Base-by-base conservation (phyloP, 2,797 vertebrate species). In the Meriones psammophilus region DNA sequence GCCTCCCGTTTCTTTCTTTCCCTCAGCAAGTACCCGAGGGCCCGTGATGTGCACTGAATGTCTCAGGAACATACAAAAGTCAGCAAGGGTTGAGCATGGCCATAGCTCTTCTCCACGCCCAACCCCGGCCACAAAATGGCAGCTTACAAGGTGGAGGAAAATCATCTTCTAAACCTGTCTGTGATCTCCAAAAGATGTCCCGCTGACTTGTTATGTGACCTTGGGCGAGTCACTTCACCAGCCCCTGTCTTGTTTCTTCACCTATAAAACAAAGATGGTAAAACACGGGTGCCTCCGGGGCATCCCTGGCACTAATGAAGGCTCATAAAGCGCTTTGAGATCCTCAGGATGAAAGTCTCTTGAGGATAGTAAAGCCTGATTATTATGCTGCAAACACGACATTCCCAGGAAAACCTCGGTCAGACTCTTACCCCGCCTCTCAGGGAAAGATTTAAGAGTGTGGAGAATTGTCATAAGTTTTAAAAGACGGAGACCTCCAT, bases 241-340 rank as follows among this genome's bases (percentile, higher is more conserved):
- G 78, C 93, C 71, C 18, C 0, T 8, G 93, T 50, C 96, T 95
- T 92, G 64, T 96, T 97, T 95, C 90, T 96, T 94, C 76, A 80
- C 91, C 92, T 81, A 87, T 97, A 93, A 97, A 97, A 97, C 50
- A 36, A 26, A 96, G 97, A 94, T 83, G 91, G 94, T 94, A 96
- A 96, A 97, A 93, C 95, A 56, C 68, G 36, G 66, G 83, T 95
- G 92, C 95, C 97, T 96, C 77, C 78, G 6, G 97, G 96, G 78
- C 30, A 95, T 93, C 92, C 74, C 91, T 95, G 96, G 95, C 87
- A 64, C 92, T 97, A 97, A 97, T 97, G 97, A 97, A 89, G 94
- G 74, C 97, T 91, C 74, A 14, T 97, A 97, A 97, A 97, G 93
- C 2, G 36, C 97, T 97, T 97, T 97, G 97, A 97, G 97, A 95